phyloP scores from a whole-genome alignment of 92 coral and sea anemone species.

The Micromussa lordhowensis region DNA sequence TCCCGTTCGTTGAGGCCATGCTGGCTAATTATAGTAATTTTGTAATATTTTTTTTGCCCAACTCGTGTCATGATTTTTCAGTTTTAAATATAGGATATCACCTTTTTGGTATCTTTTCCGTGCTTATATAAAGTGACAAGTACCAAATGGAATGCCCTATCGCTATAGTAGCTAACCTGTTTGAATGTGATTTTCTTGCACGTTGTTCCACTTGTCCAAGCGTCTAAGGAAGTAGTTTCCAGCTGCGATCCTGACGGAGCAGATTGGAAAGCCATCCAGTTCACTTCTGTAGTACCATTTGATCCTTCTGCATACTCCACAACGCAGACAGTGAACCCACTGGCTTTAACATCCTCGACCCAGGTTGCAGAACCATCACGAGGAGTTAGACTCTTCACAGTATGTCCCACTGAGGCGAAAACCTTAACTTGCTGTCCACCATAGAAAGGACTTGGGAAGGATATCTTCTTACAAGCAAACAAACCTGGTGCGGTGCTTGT shows the following conservation, averaged over 20 bases:
- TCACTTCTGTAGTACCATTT: conserved; percentile 8
- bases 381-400: neutral
- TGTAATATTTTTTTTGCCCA: too few species aligned
- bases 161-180: neutral
- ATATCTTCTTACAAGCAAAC: conserved; percentile 19
- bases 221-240: neutral
- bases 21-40: too few species aligned
- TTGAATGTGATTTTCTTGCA: conserved; percentile 6
- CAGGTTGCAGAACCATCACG: conserved; percentile 13
- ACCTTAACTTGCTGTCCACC: conserved; percentile 7
- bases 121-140: too few species aligned
- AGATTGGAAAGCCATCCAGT: conserved; percentile 29
- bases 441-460: neutral
- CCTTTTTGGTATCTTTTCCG: too few species aligned
- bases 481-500: neutral
- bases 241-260: neutral
- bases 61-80: too few species aligned
- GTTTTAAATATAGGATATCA: too few species aligned
- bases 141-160: neutral
- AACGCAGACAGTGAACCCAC: conserved; percentile 4
- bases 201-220: conserved; percentile 24
- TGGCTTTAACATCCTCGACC: neutral
- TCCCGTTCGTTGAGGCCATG: too few species aligned
- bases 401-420: conserved; percentile 24
- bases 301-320: conserved; percentile 25